A percentile compares a stretch with the other conserved stretches of the same genome.
phyloP scores from a whole-genome alignment of 2,888 invertebrate species.

The Osedax frankpressi region DNA sequence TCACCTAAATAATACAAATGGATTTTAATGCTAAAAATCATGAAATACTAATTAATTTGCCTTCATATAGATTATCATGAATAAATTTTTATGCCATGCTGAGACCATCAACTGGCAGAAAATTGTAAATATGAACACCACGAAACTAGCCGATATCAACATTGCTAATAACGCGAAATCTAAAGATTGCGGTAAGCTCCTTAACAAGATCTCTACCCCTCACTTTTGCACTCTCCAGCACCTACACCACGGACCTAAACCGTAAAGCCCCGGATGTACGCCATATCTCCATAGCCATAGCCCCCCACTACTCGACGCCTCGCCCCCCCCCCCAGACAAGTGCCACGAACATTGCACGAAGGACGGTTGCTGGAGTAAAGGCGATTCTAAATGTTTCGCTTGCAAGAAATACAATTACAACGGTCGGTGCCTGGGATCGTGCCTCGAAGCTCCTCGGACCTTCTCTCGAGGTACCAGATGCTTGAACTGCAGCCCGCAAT shows the following conservation, averaged over 20 bases:
- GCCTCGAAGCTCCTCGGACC: background rate
- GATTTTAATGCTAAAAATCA: too few species aligned
- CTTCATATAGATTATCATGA: background rate
- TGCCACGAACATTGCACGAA: background rate
- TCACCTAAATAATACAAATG: too few species aligned
- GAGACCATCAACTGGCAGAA: background rate
- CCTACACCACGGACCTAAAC: background rate
- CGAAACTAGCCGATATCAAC: background rate
- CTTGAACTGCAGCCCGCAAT: background rate
- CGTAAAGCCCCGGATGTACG: background rate
- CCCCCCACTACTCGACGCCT: too few species aligned
- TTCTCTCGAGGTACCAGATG: background rate
- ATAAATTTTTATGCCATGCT: background rate
- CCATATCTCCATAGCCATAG: background rate
- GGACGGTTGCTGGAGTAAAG: background rate
- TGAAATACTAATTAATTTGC: too few species aligned
- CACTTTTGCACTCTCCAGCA: background rate
- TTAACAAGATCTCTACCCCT: background rate
- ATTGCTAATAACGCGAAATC: background rate
- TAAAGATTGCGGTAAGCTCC: background rate
- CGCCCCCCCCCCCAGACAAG: background rate
- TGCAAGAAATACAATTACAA: background rate
- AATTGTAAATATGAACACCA: background rate
- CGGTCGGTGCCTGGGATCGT: background rate
- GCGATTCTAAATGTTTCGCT: background rate